Evolutionary conservation across 2,888 invertebrate species (phyloP).

Genomic region (Patella depressa): DNA sequence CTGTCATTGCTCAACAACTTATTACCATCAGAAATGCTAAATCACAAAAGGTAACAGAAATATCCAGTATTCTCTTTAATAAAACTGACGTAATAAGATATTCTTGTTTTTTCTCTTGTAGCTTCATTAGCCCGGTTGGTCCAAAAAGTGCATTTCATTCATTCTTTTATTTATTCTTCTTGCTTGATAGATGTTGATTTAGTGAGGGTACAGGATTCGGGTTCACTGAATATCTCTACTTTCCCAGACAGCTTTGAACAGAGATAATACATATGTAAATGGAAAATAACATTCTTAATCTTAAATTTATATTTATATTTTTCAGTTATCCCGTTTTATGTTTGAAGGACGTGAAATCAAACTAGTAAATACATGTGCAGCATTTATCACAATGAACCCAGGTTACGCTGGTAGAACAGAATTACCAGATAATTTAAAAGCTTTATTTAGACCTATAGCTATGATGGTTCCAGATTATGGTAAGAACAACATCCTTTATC

Average conservation of each 20-base stretch:
- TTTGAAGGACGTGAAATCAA: constrained; percentile 92
- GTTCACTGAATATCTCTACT: too few species aligned
- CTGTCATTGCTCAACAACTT: constrained; percentile 90
- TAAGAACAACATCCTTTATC: constrained; percentile 66
- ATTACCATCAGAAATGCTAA: constrained; percentile 91
- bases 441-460: constrained; percentile 86
- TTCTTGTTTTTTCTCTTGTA: not conserved
- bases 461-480: constrained; percentile 96
- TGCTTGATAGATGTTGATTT: too few species aligned
- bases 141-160: too few species aligned
- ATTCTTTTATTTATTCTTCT: too few species aligned
- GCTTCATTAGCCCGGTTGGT: too few species aligned
- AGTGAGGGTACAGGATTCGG: too few species aligned
- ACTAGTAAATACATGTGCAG: constrained; percentile 83
- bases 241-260: too few species aligned
- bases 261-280: too few species aligned
- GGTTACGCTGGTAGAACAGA: constrained; percentile 92
- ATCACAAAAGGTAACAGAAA: constrained; percentile 75
- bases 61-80: not conserved
- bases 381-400: constrained; percentile 93
- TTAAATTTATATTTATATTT: constrained; percentile 18
- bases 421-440: constrained; percentile 89
- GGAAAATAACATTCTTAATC: too few species aligned
- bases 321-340: constrained; percentile 79
- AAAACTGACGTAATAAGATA: not conserved